These are phyloP conservation scores for Fratercula arctica DNA, from an alignment of 2,797 vertebrate species.

Conservation along the genomic window DNA sequence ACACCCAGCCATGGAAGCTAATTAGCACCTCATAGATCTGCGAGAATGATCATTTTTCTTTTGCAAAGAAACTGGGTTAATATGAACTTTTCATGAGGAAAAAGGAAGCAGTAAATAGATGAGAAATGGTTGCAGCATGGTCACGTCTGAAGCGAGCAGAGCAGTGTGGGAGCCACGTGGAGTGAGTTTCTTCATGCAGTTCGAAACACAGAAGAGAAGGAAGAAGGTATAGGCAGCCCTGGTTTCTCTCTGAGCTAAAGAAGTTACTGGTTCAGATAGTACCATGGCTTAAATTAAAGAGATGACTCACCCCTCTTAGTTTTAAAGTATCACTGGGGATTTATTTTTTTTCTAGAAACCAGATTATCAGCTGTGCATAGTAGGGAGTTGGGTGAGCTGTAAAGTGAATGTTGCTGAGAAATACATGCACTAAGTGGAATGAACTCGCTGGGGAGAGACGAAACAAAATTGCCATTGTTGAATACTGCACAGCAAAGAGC, in stretches of 20 bases:
- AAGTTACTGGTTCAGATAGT: background rate
- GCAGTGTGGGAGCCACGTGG: background rate
- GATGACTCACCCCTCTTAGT: background rate
- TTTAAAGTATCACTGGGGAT: background rate
- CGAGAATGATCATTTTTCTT: background rate
- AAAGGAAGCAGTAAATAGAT: background rate
- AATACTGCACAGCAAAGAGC: background rate
- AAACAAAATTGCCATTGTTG: background rate
- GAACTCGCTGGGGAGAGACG: background rate
- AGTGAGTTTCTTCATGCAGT: background rate
- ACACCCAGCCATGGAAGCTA: background rate
- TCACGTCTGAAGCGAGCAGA: background rate
- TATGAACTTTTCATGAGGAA: background rate
- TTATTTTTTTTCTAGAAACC: background rate
- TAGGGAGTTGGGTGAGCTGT: background rate
- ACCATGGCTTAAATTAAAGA: background rate
- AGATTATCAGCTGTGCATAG: background rate
- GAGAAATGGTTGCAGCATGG: background rate
- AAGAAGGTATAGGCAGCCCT: background rate
- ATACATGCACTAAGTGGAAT: background rate
- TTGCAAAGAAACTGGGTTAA: background rate
- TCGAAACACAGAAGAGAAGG: background rate
- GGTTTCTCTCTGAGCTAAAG: background rate
- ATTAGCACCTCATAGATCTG: background rate
- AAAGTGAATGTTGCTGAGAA: background rate